Percentiles rank a stretch among this genome's conserved stretches.
phyloP scores from a whole-genome alignment of 2,888 invertebrate species.

The Hypselothyrea guttata region DNA sequence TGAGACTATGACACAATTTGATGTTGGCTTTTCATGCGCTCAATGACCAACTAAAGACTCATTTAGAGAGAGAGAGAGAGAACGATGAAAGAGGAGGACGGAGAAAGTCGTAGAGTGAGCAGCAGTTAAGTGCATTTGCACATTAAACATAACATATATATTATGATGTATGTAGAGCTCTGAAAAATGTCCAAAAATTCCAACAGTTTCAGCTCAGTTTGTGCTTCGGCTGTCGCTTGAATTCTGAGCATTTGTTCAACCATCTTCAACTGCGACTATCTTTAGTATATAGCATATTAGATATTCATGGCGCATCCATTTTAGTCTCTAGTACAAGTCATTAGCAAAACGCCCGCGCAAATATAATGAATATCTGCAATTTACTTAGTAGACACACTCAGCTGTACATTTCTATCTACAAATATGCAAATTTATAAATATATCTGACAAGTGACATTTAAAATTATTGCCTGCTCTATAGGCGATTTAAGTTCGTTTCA shows the following conservation, averaged over 20 bases:
- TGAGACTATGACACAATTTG: conserved; percentile 38
- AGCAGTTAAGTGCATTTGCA: conserved; percentile 66
- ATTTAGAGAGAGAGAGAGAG: conserved; percentile 33
- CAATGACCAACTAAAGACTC: conserved; percentile 49
- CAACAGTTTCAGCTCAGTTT: neutral
- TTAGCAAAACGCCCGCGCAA: conserved; percentile 28
- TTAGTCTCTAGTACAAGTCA: conserved; percentile 12
- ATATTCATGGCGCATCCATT: too few species aligned
- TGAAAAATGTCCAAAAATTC: conserved; percentile 2
- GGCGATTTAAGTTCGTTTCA: too few species aligned
- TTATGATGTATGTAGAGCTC: conserved; percentile 23
- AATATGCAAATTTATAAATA: too few species aligned
- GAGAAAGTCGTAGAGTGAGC: conserved; percentile 9
- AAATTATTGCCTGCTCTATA: too few species aligned
- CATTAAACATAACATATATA: conserved; percentile 45
- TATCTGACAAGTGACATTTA: too few species aligned
- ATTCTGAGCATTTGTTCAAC: conserved; percentile 68
- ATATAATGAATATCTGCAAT: neutral
- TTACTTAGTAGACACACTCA: neutral
- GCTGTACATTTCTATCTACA: neutral
- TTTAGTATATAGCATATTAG: too few species aligned
- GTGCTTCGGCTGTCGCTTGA: conserved; percentile 10
- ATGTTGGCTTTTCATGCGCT: conserved; percentile 25
- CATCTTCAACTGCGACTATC: conserved; percentile 73
- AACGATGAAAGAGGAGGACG: too few species aligned